Base-by-base conservation (phyloP, 2,888 invertebrate species). In the Leptura quadrifasciata region DNA sequence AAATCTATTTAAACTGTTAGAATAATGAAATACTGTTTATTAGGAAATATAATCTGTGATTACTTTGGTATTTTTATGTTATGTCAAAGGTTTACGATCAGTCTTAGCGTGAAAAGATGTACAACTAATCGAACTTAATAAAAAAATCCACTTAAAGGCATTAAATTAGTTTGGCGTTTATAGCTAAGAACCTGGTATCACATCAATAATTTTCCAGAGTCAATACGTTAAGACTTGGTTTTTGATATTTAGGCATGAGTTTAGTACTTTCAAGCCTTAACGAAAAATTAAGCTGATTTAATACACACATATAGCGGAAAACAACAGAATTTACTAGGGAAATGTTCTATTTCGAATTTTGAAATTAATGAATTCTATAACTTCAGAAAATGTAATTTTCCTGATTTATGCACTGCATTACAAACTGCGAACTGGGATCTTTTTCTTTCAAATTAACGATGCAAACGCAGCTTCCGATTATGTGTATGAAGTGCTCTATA, bases 31-130 rank as follows among this genome's bases (percentile, higher is more conserved):
- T 20, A 20, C 9, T 31, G 55, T 17, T 20, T 57, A 57, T 57
- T 57, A 20, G 20, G 57, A 31, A 31, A 61, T 21, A 12, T 27
- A 27, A 24, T 6, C n/a, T 31, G 61, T n/a, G 60, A 60, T 21
- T 60, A 27, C 60, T 60, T n/a, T 21, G 31, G 31, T 31, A 61
- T 61, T 61, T 61, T 61, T 61, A 27, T 31, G 31, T 20, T 24
- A 12, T 60, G 61, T 61, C 61, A 61, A 31, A 61, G 31, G 61
- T 61, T 61, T 61, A 61, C 31, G 27, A 61, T n/a, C 15, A n/a
- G 61, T 17, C 17, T 61, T 27, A 27, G 24, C 61, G 31, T 27
- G 21, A 27, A 60, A n/a, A 3, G 15, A 17, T 31, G 17, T 27
- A 54, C 27, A 21, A 15, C 17, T 61, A 61, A 61, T 61, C 31